Percentiles rank a stretch among this genome's conserved stretches.
Evolutionary conservation across 2,797 vertebrate genomes (phyloP).

Genomic region (Cryptoblepharus egeriae): DNA sequence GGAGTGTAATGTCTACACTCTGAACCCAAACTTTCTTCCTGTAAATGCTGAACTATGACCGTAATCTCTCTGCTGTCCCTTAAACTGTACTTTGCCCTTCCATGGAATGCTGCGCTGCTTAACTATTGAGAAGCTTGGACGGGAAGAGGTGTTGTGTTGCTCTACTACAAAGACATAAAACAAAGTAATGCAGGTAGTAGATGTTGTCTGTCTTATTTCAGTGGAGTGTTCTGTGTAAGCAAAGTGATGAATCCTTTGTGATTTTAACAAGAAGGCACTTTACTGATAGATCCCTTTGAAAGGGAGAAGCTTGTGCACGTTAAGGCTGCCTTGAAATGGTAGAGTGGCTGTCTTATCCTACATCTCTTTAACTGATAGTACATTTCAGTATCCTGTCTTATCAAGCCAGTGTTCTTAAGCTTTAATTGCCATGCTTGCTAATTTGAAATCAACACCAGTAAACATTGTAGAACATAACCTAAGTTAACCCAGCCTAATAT

Average conservation of each 20-base stretch:
- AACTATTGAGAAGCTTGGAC: slow-evolving; percentile 39
- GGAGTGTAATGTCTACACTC: neutral
- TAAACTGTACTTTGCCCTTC: slow-evolving; percentile 55
- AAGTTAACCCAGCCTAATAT: neutral
- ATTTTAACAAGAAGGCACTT: neutral
- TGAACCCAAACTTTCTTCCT: neutral
- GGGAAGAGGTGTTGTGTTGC: neutral
- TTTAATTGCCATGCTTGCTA: neutral
- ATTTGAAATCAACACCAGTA: neutral
- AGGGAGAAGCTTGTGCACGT: neutral
- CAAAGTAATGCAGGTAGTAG: accelerated
- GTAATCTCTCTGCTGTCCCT: slow-evolving; percentile 11
- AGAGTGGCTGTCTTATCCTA: neutral
- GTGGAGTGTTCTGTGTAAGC: neutral
- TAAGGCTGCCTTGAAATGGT: neutral
- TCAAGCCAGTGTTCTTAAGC: neutral
- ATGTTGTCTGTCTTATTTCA: neutral
- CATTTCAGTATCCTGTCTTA: neutral
- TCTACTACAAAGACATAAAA: neutral
- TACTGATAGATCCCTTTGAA: neutral
- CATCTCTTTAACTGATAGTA: neutral
- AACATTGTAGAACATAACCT: neutral
- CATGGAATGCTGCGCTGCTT: slow-evolving; percentile 42
- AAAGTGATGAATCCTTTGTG: neutral
- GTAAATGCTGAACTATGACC: slow-evolving; percentile 50